These are phyloP conservation scores for Thamnophis sirtalis DNA, from an alignment of 2,113 vertebrate genomes.

Conservation along the genomic window DNA sequence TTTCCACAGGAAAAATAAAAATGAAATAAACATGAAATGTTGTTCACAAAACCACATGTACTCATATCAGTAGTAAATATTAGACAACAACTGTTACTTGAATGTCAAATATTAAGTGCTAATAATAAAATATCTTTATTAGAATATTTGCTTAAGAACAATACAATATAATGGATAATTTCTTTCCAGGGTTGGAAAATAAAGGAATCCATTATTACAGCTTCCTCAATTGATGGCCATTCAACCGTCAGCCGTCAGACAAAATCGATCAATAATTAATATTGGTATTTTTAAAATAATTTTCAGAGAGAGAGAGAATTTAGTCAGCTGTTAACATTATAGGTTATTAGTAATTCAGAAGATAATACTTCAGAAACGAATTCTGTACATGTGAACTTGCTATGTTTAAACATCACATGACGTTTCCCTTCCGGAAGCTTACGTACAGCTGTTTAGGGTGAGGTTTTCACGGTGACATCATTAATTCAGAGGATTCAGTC, in stretches of 20 bases:
- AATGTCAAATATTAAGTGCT: neutral
- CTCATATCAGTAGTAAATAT: neutral
- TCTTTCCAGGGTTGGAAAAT: neutral
- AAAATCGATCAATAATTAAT: neutral
- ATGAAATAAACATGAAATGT: neutral
- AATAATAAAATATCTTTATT: neutral
- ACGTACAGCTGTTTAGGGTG: neutral
- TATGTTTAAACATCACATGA: neutral
- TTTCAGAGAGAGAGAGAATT: neutral
- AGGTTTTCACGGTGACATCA: neutral
- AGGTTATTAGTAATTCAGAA: neutral
- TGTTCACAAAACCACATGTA: neutral
- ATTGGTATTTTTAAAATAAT: neutral
- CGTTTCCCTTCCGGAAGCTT: neutral
- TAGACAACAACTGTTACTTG: neutral
- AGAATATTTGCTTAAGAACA: neutral
- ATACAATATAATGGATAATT: neutral
- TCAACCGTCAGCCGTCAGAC: neutral
- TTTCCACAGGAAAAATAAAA: neutral
- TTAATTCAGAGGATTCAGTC: neutral
- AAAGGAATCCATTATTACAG: neutral
- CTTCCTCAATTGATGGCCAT: neutral
- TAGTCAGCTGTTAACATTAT: neutral
- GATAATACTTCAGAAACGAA: neutral
- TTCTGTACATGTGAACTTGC: neutral